Percentiles rank a stretch among this genome's conserved stretches.
Conservation (phyloP, 2,113 vertebrate species). For the Struthidea cinerea region DNA sequence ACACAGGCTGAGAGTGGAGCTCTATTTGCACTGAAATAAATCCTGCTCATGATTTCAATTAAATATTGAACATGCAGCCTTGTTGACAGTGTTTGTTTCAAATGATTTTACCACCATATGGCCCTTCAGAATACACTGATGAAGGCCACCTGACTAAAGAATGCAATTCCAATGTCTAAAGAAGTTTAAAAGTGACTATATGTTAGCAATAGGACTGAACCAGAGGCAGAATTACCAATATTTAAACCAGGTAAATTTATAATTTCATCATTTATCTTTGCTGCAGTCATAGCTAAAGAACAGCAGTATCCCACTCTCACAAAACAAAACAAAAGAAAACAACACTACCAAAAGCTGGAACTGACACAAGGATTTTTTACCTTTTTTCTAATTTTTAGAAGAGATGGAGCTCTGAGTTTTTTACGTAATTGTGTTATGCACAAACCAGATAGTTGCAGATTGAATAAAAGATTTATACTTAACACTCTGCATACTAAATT, state of each 20-base stretch:
- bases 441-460: background rate
- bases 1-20: background rate
- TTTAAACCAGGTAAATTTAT: background rate
- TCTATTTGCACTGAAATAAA: background rate
- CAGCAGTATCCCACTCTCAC: background rate
- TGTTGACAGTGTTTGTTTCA: constrained; percentile 46
- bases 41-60: constrained; percentile 3
- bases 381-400: background rate
- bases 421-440: background rate
- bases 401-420: background rate
- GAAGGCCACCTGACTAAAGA: constrained; percentile 45
- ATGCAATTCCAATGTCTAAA: background rate
- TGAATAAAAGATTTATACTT: too few species aligned
- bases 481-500: too few species aligned
- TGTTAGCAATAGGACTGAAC: background rate
- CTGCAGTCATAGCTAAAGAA: background rate
- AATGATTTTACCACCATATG: constrained; percentile 44
- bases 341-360: background rate
- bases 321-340: background rate
- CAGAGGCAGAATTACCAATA: background rate
- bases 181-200: background rate
- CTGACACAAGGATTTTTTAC: background rate
- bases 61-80: constrained; percentile 22
- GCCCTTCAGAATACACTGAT: constrained; percentile 24
- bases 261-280: background rate